Base-by-base conservation (phyloP, 2,888 invertebrate species). In the Stenotaenia linearis region DNA sequence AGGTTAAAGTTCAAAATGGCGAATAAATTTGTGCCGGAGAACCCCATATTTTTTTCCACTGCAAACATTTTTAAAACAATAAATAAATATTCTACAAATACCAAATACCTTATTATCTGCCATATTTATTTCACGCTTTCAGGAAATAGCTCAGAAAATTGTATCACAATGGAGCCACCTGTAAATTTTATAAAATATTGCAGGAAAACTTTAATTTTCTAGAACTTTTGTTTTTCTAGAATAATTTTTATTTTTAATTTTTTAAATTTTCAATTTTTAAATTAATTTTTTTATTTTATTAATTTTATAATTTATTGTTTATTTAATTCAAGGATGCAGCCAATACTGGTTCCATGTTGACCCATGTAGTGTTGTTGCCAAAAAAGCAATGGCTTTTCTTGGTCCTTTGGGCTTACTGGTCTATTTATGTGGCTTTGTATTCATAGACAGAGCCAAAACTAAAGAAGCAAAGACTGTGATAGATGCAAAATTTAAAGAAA, bases 351-450 rank as follows among this genome's bases (percentile, higher is more conserved):
- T 93, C 18, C 89, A 91, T 28, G 94, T 95, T 91, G 91, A 92
- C 83, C 92, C 93, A 83, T 95, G 95, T 84, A 94, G 95, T 2
- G 93, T 92, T 15, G 92, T 97, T 61, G 94, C 95, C 4, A 97
- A 96, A 86, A 91, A 92, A 84, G 94, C 95, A 83, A 85, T 97
- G 45, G 91, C 94, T 85, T 96, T 92, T 85, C 91, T 92, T 7
- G 93, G 95, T 87, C 93, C 95, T 1, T 95, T 96, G 86, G 96
- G 96, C 0, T 87, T 95, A 80, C 93, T 93, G 0, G 93, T 94
- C 77, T 95, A 94, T 93, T 88, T 96, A 23, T 92, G 93, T 81
- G 96, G 96, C 1, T 88, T 95, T 15, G 91, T 96, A 80, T 97
- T 95, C 85, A 94, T 97, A 82, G 94, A 96, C 86, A 90, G 96